A percentile compares a stretch with the other conserved stretches of the same genome.
Evolutionary conservation across 2,888 invertebrate genomes (phyloP).

Genomic region (Pocota personata): DNA sequence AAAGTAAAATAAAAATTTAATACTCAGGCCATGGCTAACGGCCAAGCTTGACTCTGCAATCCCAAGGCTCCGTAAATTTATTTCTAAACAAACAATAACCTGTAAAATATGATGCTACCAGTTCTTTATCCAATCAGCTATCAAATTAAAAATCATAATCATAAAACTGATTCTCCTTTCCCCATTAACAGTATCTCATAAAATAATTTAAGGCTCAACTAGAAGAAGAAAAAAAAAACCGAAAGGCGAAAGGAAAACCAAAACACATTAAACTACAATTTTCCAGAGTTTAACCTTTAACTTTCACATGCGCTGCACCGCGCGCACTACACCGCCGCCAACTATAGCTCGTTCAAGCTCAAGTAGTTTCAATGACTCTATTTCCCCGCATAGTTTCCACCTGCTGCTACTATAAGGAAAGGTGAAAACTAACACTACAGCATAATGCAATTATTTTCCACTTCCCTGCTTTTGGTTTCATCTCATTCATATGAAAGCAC

Average conservation of each 20-base stretch:
- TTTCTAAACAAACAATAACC: too few species aligned
- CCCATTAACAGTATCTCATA: neutral
- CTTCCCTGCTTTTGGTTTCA: conserved; percentile 56
- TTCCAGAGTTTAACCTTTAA: conserved; percentile 66
- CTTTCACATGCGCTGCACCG: conserved; percentile 32
- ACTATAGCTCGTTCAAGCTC: conserved; percentile 38
- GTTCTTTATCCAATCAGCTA: neutral
- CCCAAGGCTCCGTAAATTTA: too few species aligned
- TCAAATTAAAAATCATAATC: neutral
- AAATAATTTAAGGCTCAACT: neutral
- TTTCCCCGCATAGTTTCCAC: conserved; percentile 38
- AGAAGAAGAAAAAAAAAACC: neutral
- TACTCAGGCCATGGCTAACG: too few species aligned
- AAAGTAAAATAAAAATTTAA: too few species aligned
- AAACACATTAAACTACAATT: conserved; percentile 28
- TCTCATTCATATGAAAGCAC: conserved; percentile 47
- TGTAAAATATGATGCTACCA: neutral
- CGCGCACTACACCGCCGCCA: too few species aligned
- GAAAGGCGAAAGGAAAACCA: conserved; percentile 1
- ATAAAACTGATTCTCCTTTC: neutral
- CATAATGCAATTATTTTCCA: conserved; percentile 64
- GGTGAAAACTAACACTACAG: conserved; percentile 55
- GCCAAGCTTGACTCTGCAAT: too few species aligned
- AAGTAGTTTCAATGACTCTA: conserved; percentile 62
- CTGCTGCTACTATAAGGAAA: conserved; percentile 38